phyloP scores from a whole-genome alignment of 2,797 vertebrate genomes.

The Coilia nasus region DNA sequence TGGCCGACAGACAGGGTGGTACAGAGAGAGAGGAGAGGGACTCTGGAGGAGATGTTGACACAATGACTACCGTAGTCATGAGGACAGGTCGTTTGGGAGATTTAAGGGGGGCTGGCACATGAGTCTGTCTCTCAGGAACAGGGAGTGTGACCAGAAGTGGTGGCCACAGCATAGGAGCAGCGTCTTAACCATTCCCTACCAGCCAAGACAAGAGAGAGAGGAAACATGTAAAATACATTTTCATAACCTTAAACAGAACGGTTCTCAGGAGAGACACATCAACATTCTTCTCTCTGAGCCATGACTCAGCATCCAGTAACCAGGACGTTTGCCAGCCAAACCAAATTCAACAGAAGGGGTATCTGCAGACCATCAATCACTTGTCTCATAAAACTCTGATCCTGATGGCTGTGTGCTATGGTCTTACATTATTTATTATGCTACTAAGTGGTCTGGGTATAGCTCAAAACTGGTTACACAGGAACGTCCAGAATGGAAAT shows the following conservation, averaged over 20 bases:
- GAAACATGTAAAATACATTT: not conserved
- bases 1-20: not conserved
- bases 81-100: not conserved
- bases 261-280: not conserved
- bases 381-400: slow-evolving; percentile 15
- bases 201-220: not conserved
- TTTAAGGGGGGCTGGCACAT: not conserved
- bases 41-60: not conserved
- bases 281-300: not conserved
- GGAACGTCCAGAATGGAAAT: not conserved
- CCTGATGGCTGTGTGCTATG: not conserved
- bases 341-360: not conserved
- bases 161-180: not conserved
- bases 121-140: not conserved
- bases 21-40: not conserved
- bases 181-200: not conserved
- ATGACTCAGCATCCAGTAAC: slow-evolving; percentile 14
- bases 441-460: not conserved
- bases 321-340: slow-evolving; percentile 5
- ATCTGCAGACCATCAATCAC: slow-evolving; percentile 21
- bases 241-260: not conserved
- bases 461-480: not conserved
- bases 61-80: not conserved
- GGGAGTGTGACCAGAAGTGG: not conserved
- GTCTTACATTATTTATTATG: slow-evolving; percentile 18